Evolutionary conservation across 1,140 invertebrate genomes (phyloP), one percentile per base, ranked within the genome.

Genomic region (Eumeta japonica): DNA sequence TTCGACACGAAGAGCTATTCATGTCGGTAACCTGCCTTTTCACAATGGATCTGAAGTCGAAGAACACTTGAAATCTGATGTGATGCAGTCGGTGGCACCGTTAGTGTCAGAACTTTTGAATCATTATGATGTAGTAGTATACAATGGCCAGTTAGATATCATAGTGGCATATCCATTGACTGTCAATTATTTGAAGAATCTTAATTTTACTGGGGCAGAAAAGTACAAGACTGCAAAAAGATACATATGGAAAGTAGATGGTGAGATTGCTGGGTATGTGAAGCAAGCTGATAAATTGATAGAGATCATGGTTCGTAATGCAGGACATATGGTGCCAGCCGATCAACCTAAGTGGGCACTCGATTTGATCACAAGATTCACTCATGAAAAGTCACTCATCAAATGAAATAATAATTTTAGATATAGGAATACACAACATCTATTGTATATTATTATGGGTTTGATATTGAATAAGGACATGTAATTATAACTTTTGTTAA

Each of bases 71-170:
- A 80, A 84, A 34, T 59, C 76, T 15, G 93, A 96, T 75, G 78
- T 95, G 0, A 90, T 94, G 84, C 80, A 91, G 50, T 89, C 87
- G 0, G 82, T 91, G 14, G 85, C 87, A 27, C 82, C 82, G 1
- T 86, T 84, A 81, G 71, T 96, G 30, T 74, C 81, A 3, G 82
- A 86, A 37, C 62, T 95, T 1, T 82, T 76, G 48, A 82, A 55
- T 32, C 52, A 82, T 40, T 90, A 90, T 50, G 80, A 80, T 59
- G 80, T 87, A 3, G 70, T 88, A 3, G 78, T 88, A 33, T 94
- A 92, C 58, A 91, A 84, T 55, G 90, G 90, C 0, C 89, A 92
- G 54, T 55, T 93, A 20, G 90, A 94, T 57, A 85, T 94, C 11
- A 90, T 92, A 50, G 84, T 91, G 2, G 84, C 89, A 1, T 90